These are phyloP conservation scores for Eudorcas thomsonii DNA, from an alignment of 2,113 vertebrate genomes.

Conservation along the genomic window DNA sequence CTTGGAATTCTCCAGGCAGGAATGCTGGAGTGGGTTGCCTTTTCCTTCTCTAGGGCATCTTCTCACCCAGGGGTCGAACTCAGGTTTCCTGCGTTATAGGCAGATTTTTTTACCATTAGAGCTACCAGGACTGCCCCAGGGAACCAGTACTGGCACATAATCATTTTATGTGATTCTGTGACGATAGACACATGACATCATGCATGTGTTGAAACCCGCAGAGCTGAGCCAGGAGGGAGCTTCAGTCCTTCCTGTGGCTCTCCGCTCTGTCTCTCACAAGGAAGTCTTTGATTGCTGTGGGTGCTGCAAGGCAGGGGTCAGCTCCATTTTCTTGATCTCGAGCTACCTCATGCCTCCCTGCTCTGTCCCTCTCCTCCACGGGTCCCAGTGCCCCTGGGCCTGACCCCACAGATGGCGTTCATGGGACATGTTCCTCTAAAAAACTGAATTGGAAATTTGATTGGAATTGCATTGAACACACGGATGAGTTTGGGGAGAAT, in stretches of 20 bases:
- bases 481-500: neutral
- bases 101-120: neutral
- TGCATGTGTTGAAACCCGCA: neutral
- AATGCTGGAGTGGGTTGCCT: neutral
- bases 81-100: neutral
- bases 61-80: neutral
- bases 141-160: neutral
- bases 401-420: fast-evolving
- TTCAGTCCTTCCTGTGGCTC: neutral
- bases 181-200: neutral
- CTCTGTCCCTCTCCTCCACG: fast-evolving
- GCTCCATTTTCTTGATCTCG: neutral
- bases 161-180: neutral
- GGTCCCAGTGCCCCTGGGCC: neutral
- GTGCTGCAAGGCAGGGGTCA: fast-evolving
- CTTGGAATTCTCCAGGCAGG: neutral
- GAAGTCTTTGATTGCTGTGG: neutral
- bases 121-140: neutral
- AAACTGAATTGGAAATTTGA: neutral
- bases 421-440: neutral
- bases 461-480: fast-evolving
- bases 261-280: fast-evolving
- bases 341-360: neutral
- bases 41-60: neutral
- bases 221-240: neutral